Base-by-base conservation (phyloP, 2,113 vertebrate species). In the Gallinago media region DNA sequence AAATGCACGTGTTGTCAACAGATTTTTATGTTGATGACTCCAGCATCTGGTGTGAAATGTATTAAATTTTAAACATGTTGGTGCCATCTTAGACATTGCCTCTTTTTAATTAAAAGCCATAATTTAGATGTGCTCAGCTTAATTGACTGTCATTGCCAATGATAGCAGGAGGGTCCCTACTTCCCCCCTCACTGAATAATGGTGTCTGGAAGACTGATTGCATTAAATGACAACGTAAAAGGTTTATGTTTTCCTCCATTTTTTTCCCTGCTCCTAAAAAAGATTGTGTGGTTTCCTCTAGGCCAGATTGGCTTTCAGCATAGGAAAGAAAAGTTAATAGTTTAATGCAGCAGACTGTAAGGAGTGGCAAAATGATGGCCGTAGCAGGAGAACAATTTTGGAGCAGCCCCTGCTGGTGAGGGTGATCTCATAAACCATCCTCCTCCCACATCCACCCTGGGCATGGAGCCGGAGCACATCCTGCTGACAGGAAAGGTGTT, bases 71-170 rank as follows among this genome's bases (percentile, higher is more conserved):
- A 98, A 98, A 96, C 94, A 94, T 93, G 96, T 97, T 96, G 80
- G 68, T 97, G 91, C 92, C 95, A 96, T 97, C 89, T 95, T 97
- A 96, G 97, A 93, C 94, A 74, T 96, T 93, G 96, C 89, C 76
- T 97, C 96, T 98, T 98, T 95, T 96, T 97, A 96, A 98, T 98
- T 98, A 98, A 98, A 98, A 97, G 73, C 94, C 92, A 94, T 98
- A 98, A 98, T 98, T 98, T 98, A 97, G 93, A 97, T 97, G 55
- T 92, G 95, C 91, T 97, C 95, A 82, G 85, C 79, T 97, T 98
- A 98, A 98, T 97, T 97, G 97, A 94, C 89, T 97, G 96, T 97
- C 96, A 89, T 96, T 96, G 96, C 91, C 93, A 96, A 40, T 89
- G 95, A 92, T 93, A 94, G 86, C 95, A 92, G 93, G 89, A 96